A percentile compares a stretch with the other conserved stretches of the same genome.
phyloP scores from a whole-genome alignment of 2,113 vertebrate species.

The Haplochromis vanheusdeni region DNA sequence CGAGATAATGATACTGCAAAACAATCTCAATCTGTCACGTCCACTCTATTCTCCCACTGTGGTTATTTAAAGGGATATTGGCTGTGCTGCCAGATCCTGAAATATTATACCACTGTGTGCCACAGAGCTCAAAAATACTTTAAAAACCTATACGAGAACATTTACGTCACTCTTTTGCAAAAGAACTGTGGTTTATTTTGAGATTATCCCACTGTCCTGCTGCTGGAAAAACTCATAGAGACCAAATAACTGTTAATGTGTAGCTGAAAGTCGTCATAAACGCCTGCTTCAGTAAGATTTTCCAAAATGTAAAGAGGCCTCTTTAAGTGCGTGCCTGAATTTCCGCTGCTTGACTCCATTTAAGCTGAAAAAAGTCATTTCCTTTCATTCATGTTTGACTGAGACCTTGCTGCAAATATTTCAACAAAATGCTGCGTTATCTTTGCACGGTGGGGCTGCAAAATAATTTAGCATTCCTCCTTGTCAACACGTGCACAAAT shows the following conservation, averaged over 20 bases:
- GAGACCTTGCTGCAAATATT: background rate
- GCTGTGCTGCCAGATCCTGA: background rate
- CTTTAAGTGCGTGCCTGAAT: background rate
- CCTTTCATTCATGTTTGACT: background rate
- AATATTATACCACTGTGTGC: background rate
- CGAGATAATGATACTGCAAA: background rate
- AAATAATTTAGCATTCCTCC: background rate
- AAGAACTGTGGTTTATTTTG: background rate
- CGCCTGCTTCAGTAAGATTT: background rate
- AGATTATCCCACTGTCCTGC: background rate
- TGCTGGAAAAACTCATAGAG: background rate
- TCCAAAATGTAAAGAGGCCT: background rate
- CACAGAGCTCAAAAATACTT: background rate
- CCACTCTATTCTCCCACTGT: background rate
- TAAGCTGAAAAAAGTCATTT: background rate
- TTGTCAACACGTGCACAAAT: background rate
- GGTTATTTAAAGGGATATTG: background rate
- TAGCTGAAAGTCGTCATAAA: background rate
- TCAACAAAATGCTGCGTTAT: background rate
- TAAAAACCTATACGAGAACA: background rate
- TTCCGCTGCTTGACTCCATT: background rate
- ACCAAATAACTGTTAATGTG: background rate
- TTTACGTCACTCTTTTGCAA: background rate
- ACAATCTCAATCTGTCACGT: constrained; percentile 1
- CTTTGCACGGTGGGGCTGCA: background rate